Conservation (phyloP, 2,113 vertebrate genomes). For the Ranitomeya variabilis region DNA sequence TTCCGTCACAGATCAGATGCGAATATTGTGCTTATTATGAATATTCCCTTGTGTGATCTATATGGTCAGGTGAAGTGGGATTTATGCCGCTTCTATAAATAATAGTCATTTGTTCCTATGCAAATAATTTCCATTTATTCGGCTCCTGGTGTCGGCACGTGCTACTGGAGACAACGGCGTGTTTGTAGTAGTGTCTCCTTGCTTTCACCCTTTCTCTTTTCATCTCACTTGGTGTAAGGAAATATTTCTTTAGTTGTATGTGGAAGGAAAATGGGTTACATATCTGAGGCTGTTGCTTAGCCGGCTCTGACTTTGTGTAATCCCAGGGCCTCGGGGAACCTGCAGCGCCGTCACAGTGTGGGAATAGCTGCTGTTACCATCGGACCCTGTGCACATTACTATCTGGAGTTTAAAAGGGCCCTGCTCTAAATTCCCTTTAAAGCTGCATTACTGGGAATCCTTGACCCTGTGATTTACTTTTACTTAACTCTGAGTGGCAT, state of each 20-base stretch:
- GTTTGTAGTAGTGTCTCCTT: constrained; percentile 28
- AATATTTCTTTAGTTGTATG: constrained; percentile 19
- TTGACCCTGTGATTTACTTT: not conserved
- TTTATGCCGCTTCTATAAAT: constrained; percentile 21
- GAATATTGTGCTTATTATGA: not conserved
- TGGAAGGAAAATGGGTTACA: constrained; percentile 33
- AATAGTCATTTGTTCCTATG: constrained; percentile 26
- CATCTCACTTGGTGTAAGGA: not conserved
- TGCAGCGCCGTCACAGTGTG: constrained; percentile 7
- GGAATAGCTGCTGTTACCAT: not conserved
- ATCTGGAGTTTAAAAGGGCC: not conserved
- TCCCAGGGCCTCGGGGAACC: constrained; percentile 12
- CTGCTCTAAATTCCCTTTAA: not conserved
- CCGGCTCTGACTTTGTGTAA: constrained; percentile 47
- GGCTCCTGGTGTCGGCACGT: not conserved
- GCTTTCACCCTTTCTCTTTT: not conserved
- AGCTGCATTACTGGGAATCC: not conserved
- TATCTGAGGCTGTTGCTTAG: not conserved
- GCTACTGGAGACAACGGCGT: not conserved
- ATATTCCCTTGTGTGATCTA: not conserved
- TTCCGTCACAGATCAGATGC: not conserved
- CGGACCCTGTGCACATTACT: not conserved
- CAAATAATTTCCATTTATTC: constrained; percentile 34
- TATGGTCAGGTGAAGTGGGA: not conserved
- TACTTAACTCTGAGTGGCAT: not conserved